Evolutionary conservation across 2,113 vertebrate species (phyloP).

Genomic region (Platanista minor): DNA sequence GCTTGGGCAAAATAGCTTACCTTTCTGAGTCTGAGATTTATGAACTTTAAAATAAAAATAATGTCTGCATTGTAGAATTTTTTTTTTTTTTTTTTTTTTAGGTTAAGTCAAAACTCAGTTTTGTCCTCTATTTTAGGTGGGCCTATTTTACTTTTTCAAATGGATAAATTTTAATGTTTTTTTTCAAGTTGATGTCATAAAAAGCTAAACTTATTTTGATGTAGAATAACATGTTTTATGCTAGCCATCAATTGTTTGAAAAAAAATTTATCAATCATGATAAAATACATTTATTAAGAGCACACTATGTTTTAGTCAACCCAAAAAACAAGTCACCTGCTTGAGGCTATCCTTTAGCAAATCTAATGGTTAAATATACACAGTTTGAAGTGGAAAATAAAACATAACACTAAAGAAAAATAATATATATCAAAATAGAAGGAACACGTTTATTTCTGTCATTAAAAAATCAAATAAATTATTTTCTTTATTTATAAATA

Average conservation of each 20-base stretch:
- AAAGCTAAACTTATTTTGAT: not conserved
- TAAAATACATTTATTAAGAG: not conserved
- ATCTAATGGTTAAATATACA: not conserved
- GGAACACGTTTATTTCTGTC: not conserved
- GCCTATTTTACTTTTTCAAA: not conserved
- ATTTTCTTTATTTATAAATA: constrained; percentile 1
- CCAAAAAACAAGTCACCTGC: not conserved
- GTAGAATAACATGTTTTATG: not conserved
- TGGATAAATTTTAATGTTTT: not conserved
- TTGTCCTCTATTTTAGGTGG: not conserved
- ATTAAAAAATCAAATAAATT: constrained; percentile 37
- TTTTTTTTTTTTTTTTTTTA: not conserved
- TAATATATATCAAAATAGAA: not conserved
- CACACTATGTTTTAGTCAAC: not conserved
- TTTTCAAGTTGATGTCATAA: not conserved
- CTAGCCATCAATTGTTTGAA: not conserved
- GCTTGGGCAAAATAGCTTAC: not conserved
- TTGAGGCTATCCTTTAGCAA: not conserved
- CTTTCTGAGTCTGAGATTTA: not conserved
- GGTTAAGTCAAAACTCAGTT: not conserved
- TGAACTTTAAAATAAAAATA: not conserved
- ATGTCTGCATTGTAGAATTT: not conserved
- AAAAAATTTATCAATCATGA: not conserved
- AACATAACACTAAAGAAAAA: not conserved
- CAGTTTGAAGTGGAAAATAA: not conserved